Conservation (phyloP, 2,797 vertebrate species). For the Graptemys geographica region DNA sequence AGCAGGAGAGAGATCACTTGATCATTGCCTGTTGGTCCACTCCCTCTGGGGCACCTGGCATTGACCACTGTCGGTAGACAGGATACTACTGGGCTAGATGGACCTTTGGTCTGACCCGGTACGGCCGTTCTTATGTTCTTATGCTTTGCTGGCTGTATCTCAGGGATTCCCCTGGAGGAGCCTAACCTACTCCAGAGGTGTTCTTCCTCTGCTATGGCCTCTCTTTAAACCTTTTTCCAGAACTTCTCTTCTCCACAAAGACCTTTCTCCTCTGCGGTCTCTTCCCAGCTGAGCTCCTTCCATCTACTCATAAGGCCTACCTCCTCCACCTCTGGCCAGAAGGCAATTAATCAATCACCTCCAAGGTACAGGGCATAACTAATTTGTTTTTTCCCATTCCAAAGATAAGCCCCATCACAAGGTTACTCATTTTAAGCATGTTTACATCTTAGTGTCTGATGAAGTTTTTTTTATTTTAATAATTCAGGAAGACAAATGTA, state of each 20-base stretch:
- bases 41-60: too few relatives aligned
- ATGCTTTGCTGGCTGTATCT: neutral
- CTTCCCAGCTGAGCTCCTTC: neutral
- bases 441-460: neutral
- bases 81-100: too few relatives aligned
- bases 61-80: too few relatives aligned
- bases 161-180: neutral
- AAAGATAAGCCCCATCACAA: neutral
- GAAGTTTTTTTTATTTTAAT: neutral
- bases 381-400: neutral
- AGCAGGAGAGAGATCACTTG: too few relatives aligned
- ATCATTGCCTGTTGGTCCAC: too few relatives aligned
- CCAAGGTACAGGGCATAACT: neutral
- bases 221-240: neutral
- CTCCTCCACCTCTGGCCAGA: neutral
- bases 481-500: neutral
- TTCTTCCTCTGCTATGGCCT: neutral
- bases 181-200: neutral
- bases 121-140: too few relatives aligned
- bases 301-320: neutral
- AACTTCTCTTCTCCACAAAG: neutral
- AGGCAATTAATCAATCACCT: neutral
- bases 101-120: too few relatives aligned
- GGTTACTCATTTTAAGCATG: neutral
- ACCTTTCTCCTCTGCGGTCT: neutral